Base-by-base conservation (phyloP, 2,888 invertebrate species). In the Cephus nigrinus region DNA sequence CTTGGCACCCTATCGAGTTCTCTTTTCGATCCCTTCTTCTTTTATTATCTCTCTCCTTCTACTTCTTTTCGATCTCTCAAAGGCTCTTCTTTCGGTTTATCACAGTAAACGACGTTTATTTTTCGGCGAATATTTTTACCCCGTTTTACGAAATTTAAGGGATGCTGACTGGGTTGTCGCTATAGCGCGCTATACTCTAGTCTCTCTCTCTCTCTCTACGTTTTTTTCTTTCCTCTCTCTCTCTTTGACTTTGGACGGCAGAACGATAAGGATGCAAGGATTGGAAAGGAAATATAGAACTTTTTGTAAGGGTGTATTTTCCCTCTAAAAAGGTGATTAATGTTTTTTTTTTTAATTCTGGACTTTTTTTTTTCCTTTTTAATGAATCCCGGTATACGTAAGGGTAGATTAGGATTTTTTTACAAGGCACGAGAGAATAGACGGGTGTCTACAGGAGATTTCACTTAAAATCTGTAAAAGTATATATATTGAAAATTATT, bases 41-140 rank as follows among this genome's bases (percentile, higher is more conserved):
- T 23, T 55, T 55, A 78, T 78, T 79, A 79, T 79, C 36, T 32
- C 11, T 75, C 72, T 77, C 75, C 78, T 75, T 74, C 71, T 76
- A 73, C 68, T 71, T 76, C 23, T 80, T 74, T 55, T 73, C 71
- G 80, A 75, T 73, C 34, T 78, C 75, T 76, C 74, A 68, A 73
- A 76, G 69, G 69, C 73, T 76, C 71, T 78, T 78, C 40, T 68
- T 68, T 77, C 71, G 71, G 34, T 71, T 12, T 33, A 31, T n/a
- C 78, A 76, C 31, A 73, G 33, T 55, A 55, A 55, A 55, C 23
- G 23, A 55, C 23, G 55, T 55, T 55, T 55, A 23, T 9, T 55
- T 23, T 55, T 55, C 55, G 9, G 23, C 55, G 55, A 55, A 55
- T 23, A 55, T 9, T 23, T 23, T 55, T 55, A 55, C 23, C 55